These are phyloP conservation scores for Euborellia annulipes DNA, from an alignment of 1,140 invertebrate genomes.

Conservation along the genomic window DNA sequence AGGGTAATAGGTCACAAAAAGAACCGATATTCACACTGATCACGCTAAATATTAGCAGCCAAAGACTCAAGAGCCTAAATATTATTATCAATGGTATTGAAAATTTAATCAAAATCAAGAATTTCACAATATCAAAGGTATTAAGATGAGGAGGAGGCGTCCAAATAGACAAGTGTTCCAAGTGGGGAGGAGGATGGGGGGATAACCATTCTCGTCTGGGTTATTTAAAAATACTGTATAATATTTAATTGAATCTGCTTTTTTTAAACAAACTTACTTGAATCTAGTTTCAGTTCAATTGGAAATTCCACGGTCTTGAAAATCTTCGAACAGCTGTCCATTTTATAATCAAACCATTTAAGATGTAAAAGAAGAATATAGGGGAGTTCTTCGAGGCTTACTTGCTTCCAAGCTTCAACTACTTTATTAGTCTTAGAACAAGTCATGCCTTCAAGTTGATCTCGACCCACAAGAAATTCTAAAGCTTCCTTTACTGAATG, in stretches of 20 bases:
- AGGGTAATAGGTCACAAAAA: no score
- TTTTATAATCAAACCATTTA: slow-evolving; percentile 73
- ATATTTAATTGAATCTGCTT: slow-evolving; percentile 8
- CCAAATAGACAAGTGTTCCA: no score
- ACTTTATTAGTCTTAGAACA: slow-evolving; percentile 64
- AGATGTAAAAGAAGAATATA: slow-evolving; percentile 71
- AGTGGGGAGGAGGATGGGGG: no score
- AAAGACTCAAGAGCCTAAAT: no score
- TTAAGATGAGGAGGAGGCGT: no score
- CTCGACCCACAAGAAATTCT: slow-evolving; percentile 64
- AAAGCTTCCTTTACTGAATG: slow-evolving; percentile 69
- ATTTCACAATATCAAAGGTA: no score
- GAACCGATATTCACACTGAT: no score
- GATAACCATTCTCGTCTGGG: no score
- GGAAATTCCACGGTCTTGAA: slow-evolving; percentile 77
- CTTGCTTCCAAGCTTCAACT: slow-evolving; percentile 71
- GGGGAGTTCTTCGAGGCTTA: slow-evolving; percentile 72
- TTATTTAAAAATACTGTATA: neutral
- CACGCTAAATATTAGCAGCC: no score
- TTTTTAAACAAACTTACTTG: slow-evolving; percentile 48
- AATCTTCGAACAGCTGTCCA: slow-evolving; percentile 76
- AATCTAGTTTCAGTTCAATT: slow-evolving; percentile 75
- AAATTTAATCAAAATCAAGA: no score
- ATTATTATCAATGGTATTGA: no score
- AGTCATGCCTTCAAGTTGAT: slow-evolving; percentile 69